Conservation (phyloP, 2,888 invertebrate species). For the Andrena fulva region DNA sequence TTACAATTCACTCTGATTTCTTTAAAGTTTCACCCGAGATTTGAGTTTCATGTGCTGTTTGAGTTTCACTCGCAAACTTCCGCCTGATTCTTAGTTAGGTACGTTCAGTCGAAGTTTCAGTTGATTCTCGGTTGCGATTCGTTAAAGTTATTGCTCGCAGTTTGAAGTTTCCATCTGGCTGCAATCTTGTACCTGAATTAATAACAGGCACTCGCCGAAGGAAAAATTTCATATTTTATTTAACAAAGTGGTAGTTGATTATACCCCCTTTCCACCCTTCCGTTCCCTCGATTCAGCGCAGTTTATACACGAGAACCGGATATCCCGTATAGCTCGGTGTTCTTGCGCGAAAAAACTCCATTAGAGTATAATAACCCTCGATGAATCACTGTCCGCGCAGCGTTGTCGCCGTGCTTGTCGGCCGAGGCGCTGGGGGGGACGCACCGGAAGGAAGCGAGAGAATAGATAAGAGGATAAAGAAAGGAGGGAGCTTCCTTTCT, state of each 20-base stretch:
- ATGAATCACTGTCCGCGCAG: conserved; percentile 77
- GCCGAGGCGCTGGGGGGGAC: conserved; percentile 59
- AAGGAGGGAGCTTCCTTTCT: conserved; percentile 40
- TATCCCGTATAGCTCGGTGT: conserved; percentile 47
- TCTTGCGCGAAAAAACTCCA: conserved; percentile 75
- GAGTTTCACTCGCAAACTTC: conserved; percentile 8
- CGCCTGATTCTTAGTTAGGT: neutral
- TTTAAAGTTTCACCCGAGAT: conserved; percentile 24
- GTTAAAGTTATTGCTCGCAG: neutral
- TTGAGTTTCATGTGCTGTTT: conserved; percentile 37
- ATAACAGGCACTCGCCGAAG: neutral
- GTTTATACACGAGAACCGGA: neutral
- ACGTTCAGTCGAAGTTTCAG: neutral
- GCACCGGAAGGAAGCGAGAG: conserved; percentile 58
- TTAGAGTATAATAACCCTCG: conserved; percentile 78
- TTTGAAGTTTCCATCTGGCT: neutral
- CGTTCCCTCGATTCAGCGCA: neutral
- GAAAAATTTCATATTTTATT: neutral
- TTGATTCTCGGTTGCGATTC: conserved; percentile 5
- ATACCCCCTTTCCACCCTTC: neutral
- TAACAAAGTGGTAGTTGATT: neutral
- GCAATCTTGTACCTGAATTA: neutral
- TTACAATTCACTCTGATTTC: neutral
- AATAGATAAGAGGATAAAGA: conserved; percentile 52
- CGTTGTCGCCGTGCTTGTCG: conserved; percentile 64